Conservation (phyloP, 2,113 vertebrate genomes). For the Atractosteus spatula region DNA sequence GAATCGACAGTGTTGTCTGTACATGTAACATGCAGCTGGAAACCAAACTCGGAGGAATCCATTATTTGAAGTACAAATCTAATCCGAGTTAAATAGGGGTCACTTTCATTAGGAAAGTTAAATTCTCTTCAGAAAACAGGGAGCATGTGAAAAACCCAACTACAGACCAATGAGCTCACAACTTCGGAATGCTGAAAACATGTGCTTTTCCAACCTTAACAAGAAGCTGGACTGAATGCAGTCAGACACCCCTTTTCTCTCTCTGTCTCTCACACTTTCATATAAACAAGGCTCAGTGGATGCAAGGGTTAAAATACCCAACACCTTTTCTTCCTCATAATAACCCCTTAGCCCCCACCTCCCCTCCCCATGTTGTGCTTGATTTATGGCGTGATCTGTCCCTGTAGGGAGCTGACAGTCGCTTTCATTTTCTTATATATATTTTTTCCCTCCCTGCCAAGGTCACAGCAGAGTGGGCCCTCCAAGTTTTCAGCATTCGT, state of each 20-base stretch:
- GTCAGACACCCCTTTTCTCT: neutral
- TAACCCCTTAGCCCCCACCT: conserved; percentile 35
- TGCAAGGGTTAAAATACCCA: conserved; percentile 63
- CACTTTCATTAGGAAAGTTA: no score
- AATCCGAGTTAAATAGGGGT: no score
- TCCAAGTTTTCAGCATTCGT: conserved; percentile 74
- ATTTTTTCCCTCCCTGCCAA: conserved; percentile 72
- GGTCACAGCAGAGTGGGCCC: conserved; percentile 81
- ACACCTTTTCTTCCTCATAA: neutral
- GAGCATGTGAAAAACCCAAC: no score
- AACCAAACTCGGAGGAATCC: no score
- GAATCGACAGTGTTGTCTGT: no score
- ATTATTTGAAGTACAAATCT: no score
- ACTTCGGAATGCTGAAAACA: no score
- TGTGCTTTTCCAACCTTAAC: no score
- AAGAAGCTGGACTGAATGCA: no score
- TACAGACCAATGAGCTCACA: no score
- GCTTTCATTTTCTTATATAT: conserved; percentile 83
- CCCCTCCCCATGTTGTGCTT: conserved; percentile 49
- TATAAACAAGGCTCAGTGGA: conserved; percentile 38
- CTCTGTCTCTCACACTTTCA: neutral
- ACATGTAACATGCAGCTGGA: no score
- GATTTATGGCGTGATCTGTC: conserved; percentile 84
- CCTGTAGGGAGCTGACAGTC: conserved; percentile 84
- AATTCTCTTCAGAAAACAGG: no score